A percentile compares a stretch with the other conserved stretches of the same genome.
Evolutionary conservation across 2,888 invertebrate genomes (phyloP).

Genomic region (Rosalia funebris): DNA sequence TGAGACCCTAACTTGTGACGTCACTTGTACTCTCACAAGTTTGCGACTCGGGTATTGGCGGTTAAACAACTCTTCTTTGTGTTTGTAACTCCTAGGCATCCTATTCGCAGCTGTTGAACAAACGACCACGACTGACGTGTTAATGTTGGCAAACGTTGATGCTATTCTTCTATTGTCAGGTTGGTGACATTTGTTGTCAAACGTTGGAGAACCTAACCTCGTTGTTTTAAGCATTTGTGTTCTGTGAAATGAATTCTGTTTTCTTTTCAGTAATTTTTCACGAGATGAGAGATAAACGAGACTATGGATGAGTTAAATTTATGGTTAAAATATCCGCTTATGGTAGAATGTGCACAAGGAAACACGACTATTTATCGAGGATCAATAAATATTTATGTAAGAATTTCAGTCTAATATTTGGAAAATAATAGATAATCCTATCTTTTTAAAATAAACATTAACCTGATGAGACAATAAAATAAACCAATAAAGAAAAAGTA

Average conservation of each 20-base stretch:
- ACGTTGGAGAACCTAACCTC: constrained; percentile 11
- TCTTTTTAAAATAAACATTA: too few relatives aligned
- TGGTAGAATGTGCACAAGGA: constrained; percentile 38
- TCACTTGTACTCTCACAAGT: constrained; percentile 74
- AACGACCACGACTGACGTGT: not conserved
- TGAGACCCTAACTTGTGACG: constrained; percentile 83
- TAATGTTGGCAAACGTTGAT: not conserved
- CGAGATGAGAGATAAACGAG: too few relatives aligned
- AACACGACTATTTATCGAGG: constrained; percentile 46
- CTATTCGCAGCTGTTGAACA: not conserved
- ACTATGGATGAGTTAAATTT: constrained; percentile 29
- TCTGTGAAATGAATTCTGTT: too few relatives aligned
- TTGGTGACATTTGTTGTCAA: constrained; percentile 7
- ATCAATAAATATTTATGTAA: constrained; percentile 46
- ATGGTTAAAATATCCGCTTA: constrained; percentile 52
- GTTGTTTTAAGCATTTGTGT: too few relatives aligned
- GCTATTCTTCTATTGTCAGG: constrained; percentile 28
- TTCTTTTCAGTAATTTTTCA: too few relatives aligned
- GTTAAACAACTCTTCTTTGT: constrained; percentile 52
- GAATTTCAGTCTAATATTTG: constrained; percentile 12
- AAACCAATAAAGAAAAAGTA: too few relatives aligned
- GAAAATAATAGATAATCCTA: constrained; percentile 3
- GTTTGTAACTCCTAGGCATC: constrained; percentile 18
- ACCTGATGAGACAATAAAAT: too few relatives aligned
- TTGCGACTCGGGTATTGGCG: constrained; percentile 78